Evolutionary conservation across 2,113 vertebrate genomes (phyloP), one percentile per base, ranked within the genome.

Genomic region (Hylia prasina): DNA sequence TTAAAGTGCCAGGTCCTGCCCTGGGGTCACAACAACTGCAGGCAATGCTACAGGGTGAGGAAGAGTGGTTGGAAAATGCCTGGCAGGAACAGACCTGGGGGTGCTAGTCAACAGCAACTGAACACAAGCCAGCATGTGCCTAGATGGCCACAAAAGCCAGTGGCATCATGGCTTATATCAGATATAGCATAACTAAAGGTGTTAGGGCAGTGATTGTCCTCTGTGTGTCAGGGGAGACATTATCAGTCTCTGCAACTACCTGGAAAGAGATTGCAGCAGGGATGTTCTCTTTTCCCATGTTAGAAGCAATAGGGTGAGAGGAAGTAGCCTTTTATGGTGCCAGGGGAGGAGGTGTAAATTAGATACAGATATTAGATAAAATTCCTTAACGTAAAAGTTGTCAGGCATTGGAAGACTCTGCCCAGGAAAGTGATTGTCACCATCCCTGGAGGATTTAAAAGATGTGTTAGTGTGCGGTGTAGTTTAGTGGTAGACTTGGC

Each of bases 61-160:
- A 27, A 31, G 12, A 72, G 10, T 42, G 31, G 8, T 7, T 57
- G 71, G 44, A 61, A 69, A 76, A 37, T 68, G 21, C 24, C 45
- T 39, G 16, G 7, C 13, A 28, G n/a, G 17, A 47, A 19, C 5
- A 3, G 20, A 35, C 11, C 9, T n/a, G 16, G 13, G 13, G 3
- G 0, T 40, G 53, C n/a, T 75, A 61, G 12, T 30, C 9, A 60
- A 9, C 28, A 45, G 45, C 24, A 28, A 19, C 19, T 60, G 28
- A 58, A 39, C 40, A 31, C 0, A 0, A 61, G 30, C 14, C 40
- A 61, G 31, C 6, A 6, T 42, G 40, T 19, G 16, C 14, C 25
- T 54, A 61, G 17, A 7, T 40, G 14, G 47, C 47, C 42, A 33
- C 54, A 30, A 68, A 68, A 31, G 17, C 30, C 54, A 76, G 0